phyloP scores from a whole-genome alignment of 2,888 invertebrate genomes.

The Laspeyria flexula region DNA sequence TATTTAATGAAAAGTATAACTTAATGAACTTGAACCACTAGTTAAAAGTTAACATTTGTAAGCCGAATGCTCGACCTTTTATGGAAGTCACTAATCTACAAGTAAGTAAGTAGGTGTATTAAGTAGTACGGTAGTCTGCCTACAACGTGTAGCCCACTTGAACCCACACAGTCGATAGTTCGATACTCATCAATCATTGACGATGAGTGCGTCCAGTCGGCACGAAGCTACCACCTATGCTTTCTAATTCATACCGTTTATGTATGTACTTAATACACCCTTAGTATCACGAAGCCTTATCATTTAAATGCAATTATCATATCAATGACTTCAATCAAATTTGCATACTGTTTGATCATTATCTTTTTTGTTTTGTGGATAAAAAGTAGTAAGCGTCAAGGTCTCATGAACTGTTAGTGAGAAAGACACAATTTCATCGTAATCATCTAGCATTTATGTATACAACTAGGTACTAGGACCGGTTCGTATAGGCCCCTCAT shows the following conservation, averaged over 20 bases:
- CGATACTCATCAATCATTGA: slow-evolving; percentile 75
- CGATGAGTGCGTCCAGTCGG: slow-evolving; percentile 62
- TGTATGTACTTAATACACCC: slow-evolving; percentile 22
- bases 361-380: slow-evolving; percentile 39
- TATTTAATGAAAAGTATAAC: neutral
- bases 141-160: slow-evolving; percentile 70
- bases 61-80: slow-evolving; percentile 44
- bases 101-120: slow-evolving; percentile 61
- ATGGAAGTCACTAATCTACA: slow-evolving; percentile 60
- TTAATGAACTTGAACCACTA: neutral
- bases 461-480: slow-evolving; percentile 34
- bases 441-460: slow-evolving; percentile 34
- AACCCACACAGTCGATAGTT: slow-evolving; percentile 70
- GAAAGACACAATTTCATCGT: slow-evolving; percentile 33
- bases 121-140: slow-evolving; percentile 66
- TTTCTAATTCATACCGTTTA: slow-evolving; percentile 64
- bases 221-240: slow-evolving; percentile 61
- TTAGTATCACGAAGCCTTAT: slow-evolving; percentile 47
- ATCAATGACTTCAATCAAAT: slow-evolving; percentile 30
- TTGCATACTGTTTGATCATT: slow-evolving; percentile 47
- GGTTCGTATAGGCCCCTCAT: slow-evolving; percentile 46
- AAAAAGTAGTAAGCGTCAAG: slow-evolving; percentile 42
- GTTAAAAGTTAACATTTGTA: slow-evolving; percentile 3
- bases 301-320: slow-evolving; percentile 46
- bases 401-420: slow-evolving; percentile 37